A percentile compares a stretch with the other conserved stretches of the same genome.
Conservation (phyloP, 2,888 invertebrate genomes). For the Drosophila meridiana region DNA sequence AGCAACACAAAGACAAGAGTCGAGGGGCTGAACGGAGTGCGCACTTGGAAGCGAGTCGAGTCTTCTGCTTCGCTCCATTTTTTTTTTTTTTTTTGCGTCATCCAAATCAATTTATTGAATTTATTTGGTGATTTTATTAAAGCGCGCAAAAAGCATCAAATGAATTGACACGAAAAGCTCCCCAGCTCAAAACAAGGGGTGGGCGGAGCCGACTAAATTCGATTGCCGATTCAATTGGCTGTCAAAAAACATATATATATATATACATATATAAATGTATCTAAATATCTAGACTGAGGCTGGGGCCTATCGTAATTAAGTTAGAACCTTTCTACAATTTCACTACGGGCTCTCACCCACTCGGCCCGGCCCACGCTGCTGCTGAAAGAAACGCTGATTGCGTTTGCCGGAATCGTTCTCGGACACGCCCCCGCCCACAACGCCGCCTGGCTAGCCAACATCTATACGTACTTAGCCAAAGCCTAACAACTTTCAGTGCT, state of each 20-base stretch:
- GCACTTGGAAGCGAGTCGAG: constrained; percentile 47
- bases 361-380: neutral
- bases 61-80: neutral
- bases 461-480: constrained; percentile 48
- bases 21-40: neutral
- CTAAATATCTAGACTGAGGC: neutral
- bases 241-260: constrained; percentile 56
- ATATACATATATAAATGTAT: constrained; percentile 12
- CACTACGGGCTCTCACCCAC: constrained; percentile 11
- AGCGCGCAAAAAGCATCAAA: constrained; percentile 61
- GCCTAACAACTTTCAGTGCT: constrained; percentile 36
- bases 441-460: neutral
- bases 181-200: neutral
- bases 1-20: constrained; percentile 38
- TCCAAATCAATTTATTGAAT: constrained; percentile 77
- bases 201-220: constrained; percentile 38
- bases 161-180: constrained; percentile 42
- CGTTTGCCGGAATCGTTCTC: constrained; percentile 56
- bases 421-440: constrained; percentile 20
- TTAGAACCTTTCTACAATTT: constrained; percentile 66
- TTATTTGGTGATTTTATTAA: constrained; percentile 76
- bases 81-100: constrained; percentile 4
- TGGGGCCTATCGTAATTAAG: constrained; percentile 66
- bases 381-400: constrained; percentile 64
- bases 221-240: constrained; percentile 65